phyloP scores from a whole-genome alignment of 2,113 vertebrate species.

The Sula dactylatra region DNA sequence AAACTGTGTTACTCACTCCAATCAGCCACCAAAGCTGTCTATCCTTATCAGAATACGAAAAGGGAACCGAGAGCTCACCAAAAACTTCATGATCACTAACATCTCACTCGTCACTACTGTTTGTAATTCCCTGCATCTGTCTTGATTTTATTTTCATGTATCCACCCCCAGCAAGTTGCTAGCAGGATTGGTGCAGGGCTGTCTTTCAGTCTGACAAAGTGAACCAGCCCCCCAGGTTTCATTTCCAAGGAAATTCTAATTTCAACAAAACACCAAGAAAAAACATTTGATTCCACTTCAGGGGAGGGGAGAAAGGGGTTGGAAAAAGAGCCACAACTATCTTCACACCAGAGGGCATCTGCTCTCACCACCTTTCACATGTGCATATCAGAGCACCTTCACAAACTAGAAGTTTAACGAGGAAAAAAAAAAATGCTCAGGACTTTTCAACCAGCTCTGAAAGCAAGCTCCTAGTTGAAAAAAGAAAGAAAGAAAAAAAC shows the following conservation, averaged over 20 bases:
- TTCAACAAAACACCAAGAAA: neutral
- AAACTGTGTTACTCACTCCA: neutral
- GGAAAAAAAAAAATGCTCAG: neutral
- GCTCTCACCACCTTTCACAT: neutral
- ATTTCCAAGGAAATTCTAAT: neutral
- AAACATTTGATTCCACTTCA: neutral
- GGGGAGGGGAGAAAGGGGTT: neutral
- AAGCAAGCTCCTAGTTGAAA: neutral
- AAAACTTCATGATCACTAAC: neutral
- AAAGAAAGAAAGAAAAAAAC: neutral
- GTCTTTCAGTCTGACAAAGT: neutral
- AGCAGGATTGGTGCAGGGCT: neutral
- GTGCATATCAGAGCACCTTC: neutral
- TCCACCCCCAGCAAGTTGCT: neutral
- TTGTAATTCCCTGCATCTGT: neutral
- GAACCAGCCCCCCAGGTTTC: neutral
- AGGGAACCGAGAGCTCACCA: neutral
- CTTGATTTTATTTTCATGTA: neutral
- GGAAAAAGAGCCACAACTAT: neutral
- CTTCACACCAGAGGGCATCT: neutral
- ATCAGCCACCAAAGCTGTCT: neutral
- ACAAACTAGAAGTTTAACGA: neutral
- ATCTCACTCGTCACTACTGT: neutral
- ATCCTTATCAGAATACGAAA: neutral
- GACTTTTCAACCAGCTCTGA: neutral